Percentiles rank a stretch among this genome's conserved stretches.
Evolutionary conservation across 2,888 invertebrate genomes (phyloP).

Genomic region (Orchesellides sinensis): DNA sequence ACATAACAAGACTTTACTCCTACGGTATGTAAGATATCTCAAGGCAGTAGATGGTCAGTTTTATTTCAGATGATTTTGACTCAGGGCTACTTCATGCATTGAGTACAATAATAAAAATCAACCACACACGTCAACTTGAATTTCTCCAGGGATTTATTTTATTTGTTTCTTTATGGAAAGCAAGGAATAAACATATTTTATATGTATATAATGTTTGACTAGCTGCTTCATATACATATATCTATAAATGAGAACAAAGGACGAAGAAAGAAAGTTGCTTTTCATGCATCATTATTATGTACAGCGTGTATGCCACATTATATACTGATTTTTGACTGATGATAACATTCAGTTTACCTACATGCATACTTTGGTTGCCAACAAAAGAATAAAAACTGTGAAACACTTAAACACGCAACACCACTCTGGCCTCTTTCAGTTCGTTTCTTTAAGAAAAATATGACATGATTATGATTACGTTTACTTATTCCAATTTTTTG

Average conservation of each 20-base stretch:
- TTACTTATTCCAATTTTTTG: conserved; percentile 12
- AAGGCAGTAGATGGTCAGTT: too few species aligned
- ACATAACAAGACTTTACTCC: too few species aligned
- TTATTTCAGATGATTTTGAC: conserved; percentile 4
- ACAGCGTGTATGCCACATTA: background rate
- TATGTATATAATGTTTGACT: too few species aligned
- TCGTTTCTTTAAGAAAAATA: conserved; percentile 24
- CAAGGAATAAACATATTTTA: too few species aligned
- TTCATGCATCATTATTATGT: background rate
- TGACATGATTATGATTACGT: conserved; percentile 29
- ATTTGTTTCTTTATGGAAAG: background rate
- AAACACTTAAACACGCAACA: conserved; percentile 53
- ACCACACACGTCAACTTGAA: conserved; percentile 30
- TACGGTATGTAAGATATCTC: too few species aligned
- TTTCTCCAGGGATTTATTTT: conserved; percentile 20
- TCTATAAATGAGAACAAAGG: too few species aligned
- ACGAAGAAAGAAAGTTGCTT: background rate
- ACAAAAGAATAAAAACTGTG: conserved; percentile 1
- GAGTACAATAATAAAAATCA: background rate
- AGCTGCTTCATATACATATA: too few species aligned
- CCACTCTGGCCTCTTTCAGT: conserved; percentile 56
- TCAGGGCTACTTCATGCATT: conserved; percentile 26
- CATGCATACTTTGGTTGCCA: background rate
- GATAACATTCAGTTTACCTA: conserved; percentile 1
- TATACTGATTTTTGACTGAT: conserved; percentile 48